Conservation (phyloP, 2,888 invertebrate genomes). For the Drosophila atripex region DNA sequence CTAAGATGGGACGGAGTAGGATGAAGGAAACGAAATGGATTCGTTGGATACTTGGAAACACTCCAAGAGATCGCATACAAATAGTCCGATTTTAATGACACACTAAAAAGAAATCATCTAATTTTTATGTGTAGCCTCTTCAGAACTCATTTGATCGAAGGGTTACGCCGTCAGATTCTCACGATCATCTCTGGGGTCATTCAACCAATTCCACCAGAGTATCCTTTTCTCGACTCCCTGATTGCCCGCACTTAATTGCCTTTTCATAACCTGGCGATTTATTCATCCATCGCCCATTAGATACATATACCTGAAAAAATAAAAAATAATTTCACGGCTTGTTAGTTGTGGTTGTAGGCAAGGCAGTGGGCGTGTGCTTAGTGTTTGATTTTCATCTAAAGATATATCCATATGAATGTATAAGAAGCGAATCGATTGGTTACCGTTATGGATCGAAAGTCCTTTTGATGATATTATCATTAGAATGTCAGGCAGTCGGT, state of each 20-base stretch:
- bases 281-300: conserved; percentile 43
- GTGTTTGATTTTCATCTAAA: conserved; percentile 67
- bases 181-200: conserved; percentile 68
- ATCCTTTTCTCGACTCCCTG: conserved; percentile 21
- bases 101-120: conserved; percentile 69
- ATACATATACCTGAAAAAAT: conserved; percentile 17
- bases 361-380: conserved; percentile 66
- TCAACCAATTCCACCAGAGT: conserved; percentile 56
- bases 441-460: conserved; percentile 55
- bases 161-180: conserved; percentile 59
- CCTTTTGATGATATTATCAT: conserved; percentile 69
- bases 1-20: conserved; percentile 16
- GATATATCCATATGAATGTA: conserved; percentile 34
- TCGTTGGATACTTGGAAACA: conserved; percentile 36
- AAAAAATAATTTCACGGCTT: conserved; percentile 66
- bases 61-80: conserved; percentile 49
- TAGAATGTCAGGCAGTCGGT: conserved; percentile 59
- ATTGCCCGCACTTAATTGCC: conserved; percentile 56
- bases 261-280: conserved; percentile 65
- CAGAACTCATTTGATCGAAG: conserved; percentile 61
- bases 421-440: conserved; percentile 64
- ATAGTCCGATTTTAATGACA: conserved; percentile 70
- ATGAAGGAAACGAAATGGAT: conserved; percentile 10
- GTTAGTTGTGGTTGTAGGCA: conserved; percentile 55
- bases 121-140: conserved; percentile 62